A percentile compares a stretch with the other conserved stretches of the same genome.
phyloP scores from a whole-genome alignment of 2,113 vertebrate genomes.

The Microtus oregoni region DNA sequence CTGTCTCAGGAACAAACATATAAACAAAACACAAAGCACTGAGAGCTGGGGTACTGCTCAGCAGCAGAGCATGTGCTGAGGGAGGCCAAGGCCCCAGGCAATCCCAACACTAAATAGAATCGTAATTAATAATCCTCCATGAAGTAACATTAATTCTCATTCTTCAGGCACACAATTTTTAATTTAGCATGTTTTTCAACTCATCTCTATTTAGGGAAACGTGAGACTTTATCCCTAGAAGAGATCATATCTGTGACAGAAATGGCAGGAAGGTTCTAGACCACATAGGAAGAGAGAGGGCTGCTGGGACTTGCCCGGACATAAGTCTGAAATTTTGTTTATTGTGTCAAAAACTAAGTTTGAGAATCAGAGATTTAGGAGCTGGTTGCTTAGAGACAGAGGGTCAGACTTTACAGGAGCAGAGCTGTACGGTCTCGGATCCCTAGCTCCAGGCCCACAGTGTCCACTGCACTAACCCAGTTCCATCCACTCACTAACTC shows the following conservation, averaged over 20 bases:
- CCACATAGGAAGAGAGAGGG: not conserved
- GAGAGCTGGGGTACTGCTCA: no score
- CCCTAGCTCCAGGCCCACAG: not conserved
- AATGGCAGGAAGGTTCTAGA: not conserved
- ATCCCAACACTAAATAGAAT: not conserved
- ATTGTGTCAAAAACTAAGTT: not conserved
- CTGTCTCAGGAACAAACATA: not conserved
- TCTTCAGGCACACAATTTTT: not conserved
- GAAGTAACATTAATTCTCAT: not conserved
- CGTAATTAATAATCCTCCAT: not conserved
- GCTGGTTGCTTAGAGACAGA: not conserved
- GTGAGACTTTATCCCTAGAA: not conserved
- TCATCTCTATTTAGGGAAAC: not conserved
- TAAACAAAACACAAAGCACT: not conserved
- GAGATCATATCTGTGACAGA: not conserved
- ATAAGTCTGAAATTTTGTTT: not conserved
- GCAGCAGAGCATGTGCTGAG: not conserved
- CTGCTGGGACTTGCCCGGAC: not conserved
- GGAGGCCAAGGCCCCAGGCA: not conserved
- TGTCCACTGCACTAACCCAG: not conserved
- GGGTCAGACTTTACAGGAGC: rapidly evolving
- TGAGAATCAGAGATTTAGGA: slow-evolving; percentile 19
- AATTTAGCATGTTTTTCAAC: not conserved
- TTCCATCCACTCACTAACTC: not conserved
- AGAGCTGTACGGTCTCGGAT: rapidly evolving